Conservation (phyloP, 1,140 invertebrate species). For the Lordiphosa collinella region DNA sequence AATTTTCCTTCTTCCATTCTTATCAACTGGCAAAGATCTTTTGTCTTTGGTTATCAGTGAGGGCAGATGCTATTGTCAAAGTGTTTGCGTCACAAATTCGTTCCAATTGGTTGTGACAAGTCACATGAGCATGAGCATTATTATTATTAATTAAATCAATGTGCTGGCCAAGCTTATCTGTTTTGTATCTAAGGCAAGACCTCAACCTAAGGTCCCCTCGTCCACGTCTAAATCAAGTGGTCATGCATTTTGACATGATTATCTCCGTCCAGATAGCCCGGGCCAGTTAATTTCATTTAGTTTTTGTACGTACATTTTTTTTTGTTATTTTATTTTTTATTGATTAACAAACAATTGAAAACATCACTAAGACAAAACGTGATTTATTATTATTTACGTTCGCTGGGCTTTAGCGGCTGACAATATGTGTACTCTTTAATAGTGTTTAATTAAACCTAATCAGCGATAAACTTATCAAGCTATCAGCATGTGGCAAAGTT, state of each 20-base stretch:
- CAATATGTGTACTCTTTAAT: conserved; percentile 68
- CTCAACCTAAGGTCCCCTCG: conserved; percentile 18
- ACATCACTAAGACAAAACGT: conserved; percentile 69
- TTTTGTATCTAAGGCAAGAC: conserved; percentile 4
- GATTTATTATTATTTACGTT: conserved; percentile 52
- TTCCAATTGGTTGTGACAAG: conserved; percentile 44
- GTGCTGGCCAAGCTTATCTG: conserved; percentile 19
- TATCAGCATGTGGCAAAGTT: conserved; percentile 61
- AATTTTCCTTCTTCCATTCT: conserved; percentile 56
- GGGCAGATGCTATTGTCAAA: conserved; percentile 36
- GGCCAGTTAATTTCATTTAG: conserved; percentile 67
- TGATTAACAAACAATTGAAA: conserved; percentile 43
- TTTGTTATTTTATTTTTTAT: conserved; percentile 26
- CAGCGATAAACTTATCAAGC: conserved; percentile 57
- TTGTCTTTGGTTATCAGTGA: conserved; percentile 27
- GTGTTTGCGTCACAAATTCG: conserved; percentile 55
- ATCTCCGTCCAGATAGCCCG: conserved; percentile 40
- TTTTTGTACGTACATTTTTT: conserved; percentile 47
- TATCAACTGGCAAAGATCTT: too few relatives aligned
- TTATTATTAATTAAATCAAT: conserved; percentile 75
- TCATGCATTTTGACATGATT: conserved; percentile 58
- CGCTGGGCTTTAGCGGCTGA: conserved; percentile 35
- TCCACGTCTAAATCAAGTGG: conserved; percentile 34
- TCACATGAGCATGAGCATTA: conserved; percentile 50
- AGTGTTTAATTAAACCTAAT: conserved; percentile 75